These are phyloP conservation scores for Gymnoscelis rufifasciata DNA, from an alignment of 2,888 invertebrate genomes.

Conservation along the genomic window DNA sequence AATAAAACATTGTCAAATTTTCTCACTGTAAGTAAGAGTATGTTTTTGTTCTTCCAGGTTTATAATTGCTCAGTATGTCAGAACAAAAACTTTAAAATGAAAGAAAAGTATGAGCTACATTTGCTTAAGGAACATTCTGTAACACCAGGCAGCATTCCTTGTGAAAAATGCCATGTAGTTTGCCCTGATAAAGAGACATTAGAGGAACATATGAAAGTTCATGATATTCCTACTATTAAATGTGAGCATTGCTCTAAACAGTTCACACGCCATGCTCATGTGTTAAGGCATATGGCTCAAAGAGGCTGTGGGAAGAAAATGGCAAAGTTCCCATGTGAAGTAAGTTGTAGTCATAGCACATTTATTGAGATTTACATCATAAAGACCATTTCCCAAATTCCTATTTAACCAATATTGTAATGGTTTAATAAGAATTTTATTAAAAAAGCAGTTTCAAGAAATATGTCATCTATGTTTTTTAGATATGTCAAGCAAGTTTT, in stretches of 20 bases:
- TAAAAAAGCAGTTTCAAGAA: neutral
- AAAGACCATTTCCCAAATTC: no score
- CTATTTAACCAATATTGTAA: no score
- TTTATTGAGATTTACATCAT: no score
- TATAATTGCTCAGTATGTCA: conserved; percentile 79
- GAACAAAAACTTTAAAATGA: conserved; percentile 83
- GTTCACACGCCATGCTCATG: conserved; percentile 87
- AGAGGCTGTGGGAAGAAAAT: conserved; percentile 81
- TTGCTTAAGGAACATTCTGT: conserved; percentile 83
- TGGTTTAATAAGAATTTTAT: no score
- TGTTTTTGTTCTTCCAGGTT: conserved; percentile 16
- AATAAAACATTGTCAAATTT: no score
- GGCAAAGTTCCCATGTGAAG: conserved; percentile 53
- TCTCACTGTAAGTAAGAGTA: no score
- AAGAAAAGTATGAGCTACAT: conserved; percentile 83
- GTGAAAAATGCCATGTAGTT: conserved; percentile 82
- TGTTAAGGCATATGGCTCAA: conserved; percentile 83
- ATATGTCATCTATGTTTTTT: conserved; percentile 31
- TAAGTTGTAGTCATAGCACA: conserved; percentile 32
- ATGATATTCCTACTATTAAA: conserved; percentile 65
- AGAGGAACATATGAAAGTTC: conserved; percentile 83
- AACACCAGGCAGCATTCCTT: conserved; percentile 77
- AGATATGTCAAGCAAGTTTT: conserved; percentile 82
- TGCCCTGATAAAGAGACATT: conserved; percentile 81
- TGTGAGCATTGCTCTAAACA: conserved; percentile 84